Evolutionary conservation across 1,140 invertebrate genomes (phyloP), one percentile per base, ranked within the genome.

Genomic region (Drosophila kanapiae): DNA sequence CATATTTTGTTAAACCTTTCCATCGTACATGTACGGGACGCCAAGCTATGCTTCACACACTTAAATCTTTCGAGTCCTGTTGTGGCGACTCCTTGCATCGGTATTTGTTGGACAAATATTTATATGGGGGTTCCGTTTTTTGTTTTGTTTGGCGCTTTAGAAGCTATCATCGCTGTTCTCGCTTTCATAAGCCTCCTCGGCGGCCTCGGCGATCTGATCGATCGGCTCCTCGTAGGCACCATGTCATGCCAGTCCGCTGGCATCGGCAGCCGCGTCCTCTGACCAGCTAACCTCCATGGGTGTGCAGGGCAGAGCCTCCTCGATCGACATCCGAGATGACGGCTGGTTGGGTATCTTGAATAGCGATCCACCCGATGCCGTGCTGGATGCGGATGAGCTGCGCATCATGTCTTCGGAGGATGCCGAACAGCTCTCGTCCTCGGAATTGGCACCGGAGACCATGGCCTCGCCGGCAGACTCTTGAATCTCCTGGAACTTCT

Each of bases 391-490:
- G 11, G 88, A 80, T 2, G 82, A 84, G 60, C 84, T 84, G 48
- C 78, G 78, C 75, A 82, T 91, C 74, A 82, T 91, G 47, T 93
- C 92, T 68, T 93, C 92, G 14, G 92, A 93, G 3, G 92, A 93
- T 18, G 92, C 93, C 1, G 93, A 91, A 27, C 93, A 94, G 72
- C 93, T 93, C 74, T 94, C 94, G 78, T 94, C 94, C 72, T 94
- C 94, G 0, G 94, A 94, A 63, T 94, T 94, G 51, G 94, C 93
- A 48, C 94, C 94, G 5, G 93, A 94, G 13, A 94, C 93, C 94
- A 95, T 94, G 29, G 95, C 94, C 83, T 95, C 95, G 6, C 95
- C 95, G n/a, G 95, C 95, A 6, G 95, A 94, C 78, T 95, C 95
- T 79, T 95, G 95, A 47, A 94, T 94, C 59, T 94, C 93, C 63